phyloP scores from a whole-genome alignment of 92 coral and sea anemone genomes.

The Phymanthus crucifer region DNA sequence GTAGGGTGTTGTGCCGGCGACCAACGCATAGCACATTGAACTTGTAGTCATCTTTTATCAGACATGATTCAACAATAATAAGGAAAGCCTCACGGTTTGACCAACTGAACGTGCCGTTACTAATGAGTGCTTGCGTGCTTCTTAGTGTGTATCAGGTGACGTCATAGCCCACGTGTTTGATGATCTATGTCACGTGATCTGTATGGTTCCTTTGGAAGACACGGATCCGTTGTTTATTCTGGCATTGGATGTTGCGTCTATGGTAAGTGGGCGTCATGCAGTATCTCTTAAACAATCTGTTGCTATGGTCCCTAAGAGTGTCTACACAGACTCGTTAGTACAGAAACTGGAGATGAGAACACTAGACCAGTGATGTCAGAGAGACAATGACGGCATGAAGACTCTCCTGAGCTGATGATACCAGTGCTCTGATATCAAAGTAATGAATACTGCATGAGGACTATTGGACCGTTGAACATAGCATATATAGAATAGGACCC shows the following conservation, averaged over 20 bases:
- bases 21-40: not conserved
- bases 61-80: not conserved
- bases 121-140: not conserved
- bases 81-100: not conserved
- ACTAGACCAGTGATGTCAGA: not conserved
- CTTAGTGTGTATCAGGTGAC: slow-evolving; percentile 27
- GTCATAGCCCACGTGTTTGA: slow-evolving; percentile 34
- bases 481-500: not conserved
- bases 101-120: not conserved
- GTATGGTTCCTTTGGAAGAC: slow-evolving; percentile 56
- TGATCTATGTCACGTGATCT: slow-evolving; percentile 69
- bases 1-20: not conserved
- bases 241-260: slow-evolving; percentile 57
- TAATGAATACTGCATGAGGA: not conserved
- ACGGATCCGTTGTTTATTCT: slow-evolving; percentile 72
- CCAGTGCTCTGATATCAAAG: no score
- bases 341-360: slow-evolving; percentile 60
- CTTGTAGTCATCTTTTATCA: not conserved
- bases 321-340: slow-evolving; percentile 60
- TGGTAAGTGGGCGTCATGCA: slow-evolving; percentile 26
- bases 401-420: no score
- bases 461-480: not conserved
- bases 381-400: not conserved
- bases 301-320: slow-evolving; percentile 51
- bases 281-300: slow-evolving; percentile 36